These are phyloP conservation scores for Nothocercus julius DNA, from an alignment of 2,113 vertebrate species.

Conservation along the genomic window DNA sequence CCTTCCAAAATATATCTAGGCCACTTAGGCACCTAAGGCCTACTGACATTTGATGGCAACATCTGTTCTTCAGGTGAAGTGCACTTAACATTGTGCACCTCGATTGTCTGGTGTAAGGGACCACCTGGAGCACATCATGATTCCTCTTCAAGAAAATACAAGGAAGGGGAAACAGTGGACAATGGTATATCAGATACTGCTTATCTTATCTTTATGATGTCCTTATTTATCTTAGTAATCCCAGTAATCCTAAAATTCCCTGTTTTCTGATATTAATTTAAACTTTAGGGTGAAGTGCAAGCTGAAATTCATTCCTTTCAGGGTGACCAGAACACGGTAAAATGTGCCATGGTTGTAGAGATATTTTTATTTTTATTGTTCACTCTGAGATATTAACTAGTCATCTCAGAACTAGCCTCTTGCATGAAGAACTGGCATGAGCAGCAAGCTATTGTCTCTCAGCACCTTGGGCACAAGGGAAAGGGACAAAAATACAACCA, in stretches of 20 bases:
- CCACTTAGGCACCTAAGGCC: background rate
- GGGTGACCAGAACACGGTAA: background rate
- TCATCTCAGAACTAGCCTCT: background rate
- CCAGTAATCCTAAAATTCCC: background rate
- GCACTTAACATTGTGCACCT: background rate
- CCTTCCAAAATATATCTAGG: background rate
- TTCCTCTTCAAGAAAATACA: background rate
- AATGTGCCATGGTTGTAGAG: background rate
- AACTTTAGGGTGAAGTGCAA: background rate
- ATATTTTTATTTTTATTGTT: background rate
- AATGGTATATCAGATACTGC: background rate
- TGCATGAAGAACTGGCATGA: conserved; percentile 28
- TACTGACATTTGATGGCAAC: background rate
- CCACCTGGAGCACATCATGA: background rate
- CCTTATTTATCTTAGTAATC: background rate
- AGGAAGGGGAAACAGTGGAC: background rate
- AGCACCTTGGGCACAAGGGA: background rate
- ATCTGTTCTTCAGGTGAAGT: background rate
- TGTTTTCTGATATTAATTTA: background rate
- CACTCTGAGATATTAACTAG: background rate
- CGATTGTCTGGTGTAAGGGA: background rate
- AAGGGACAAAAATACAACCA: conserved; percentile 60
- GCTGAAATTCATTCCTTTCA: background rate
- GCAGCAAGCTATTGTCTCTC: conserved; percentile 53
- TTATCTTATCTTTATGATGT: background rate